phyloP scores from a whole-genome alignment of 2,113 vertebrate genomes.

The Elgaria multicarinata region DNA sequence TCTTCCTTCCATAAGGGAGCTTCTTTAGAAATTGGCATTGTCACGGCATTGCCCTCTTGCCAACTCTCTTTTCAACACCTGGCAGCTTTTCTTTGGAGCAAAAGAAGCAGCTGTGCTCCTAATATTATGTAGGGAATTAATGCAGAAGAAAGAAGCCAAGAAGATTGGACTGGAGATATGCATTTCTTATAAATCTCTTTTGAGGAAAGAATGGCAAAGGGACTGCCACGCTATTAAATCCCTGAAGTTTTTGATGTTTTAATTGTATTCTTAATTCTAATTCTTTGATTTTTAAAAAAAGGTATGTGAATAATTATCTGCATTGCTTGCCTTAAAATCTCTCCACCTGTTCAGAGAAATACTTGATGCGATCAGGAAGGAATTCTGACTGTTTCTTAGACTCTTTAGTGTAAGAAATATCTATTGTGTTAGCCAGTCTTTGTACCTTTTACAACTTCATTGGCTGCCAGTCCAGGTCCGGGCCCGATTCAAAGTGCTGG shows the following conservation, averaged over 20 bases:
- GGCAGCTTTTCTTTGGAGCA: constrained; percentile 23
- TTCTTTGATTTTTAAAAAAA: constrained; percentile 19
- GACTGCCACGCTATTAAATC: neutral
- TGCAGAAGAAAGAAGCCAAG: constrained; percentile 7
- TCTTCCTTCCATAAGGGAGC: neutral
- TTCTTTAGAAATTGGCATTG: constrained; percentile 20
- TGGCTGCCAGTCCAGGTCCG: no score
- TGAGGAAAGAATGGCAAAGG: constrained; percentile 2
- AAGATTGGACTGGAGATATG: neutral
- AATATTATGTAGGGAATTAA: constrained; percentile 26
- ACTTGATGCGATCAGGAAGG: neutral
- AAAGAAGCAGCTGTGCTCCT: constrained; percentile 29
- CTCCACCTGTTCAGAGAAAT: constrained; percentile 1
- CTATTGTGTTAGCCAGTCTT: neutral
- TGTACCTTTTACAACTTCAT: no score
- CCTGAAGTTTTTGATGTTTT: constrained; percentile 39
- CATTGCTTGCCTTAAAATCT: neutral
- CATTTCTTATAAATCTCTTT: constrained; percentile 2
- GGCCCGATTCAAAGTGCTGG: no score
- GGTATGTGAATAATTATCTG: constrained; percentile 6
- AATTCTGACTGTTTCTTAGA: neutral
- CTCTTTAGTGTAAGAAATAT: neutral
- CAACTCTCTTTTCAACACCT: constrained; percentile 29
- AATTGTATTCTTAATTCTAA: constrained; percentile 30
- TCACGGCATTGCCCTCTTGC: constrained; percentile 4